Conservation (phyloP, 2,888 invertebrate genomes). For the Lithophane ornitopus region DNA sequence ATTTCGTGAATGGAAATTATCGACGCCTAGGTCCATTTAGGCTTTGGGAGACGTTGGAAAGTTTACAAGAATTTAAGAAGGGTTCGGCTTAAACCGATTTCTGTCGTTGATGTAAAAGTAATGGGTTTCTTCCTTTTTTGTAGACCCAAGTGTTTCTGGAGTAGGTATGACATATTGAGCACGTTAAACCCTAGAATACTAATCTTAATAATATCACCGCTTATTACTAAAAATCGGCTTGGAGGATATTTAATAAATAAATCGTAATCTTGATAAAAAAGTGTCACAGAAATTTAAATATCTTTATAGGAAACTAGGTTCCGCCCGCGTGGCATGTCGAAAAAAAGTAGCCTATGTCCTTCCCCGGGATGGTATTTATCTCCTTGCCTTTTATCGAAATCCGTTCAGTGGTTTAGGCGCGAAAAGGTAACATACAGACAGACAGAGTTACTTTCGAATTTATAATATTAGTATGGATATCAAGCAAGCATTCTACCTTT, state of each 20-base stretch:
- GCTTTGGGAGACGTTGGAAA: slow-evolving; percentile 20
- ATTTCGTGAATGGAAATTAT: slow-evolving; percentile 57
- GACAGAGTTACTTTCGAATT: no score
- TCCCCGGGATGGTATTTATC: no score
- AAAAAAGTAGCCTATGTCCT: no score
- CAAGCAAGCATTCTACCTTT: no score
- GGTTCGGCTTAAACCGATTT: slow-evolving; percentile 17
- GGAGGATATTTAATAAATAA: no score
- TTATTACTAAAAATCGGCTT: neutral
- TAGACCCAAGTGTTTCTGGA: neutral
- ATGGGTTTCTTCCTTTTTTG: slow-evolving; percentile 21
- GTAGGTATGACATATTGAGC: neutral
- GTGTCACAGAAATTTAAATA: neutral
- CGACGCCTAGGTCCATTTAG: slow-evolving; percentile 34
- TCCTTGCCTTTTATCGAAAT: no score
- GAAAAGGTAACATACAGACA: no score
- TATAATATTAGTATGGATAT: no score
- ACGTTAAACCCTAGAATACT: neutral
- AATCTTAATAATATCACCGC: neutral
- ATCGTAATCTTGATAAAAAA: neutral
- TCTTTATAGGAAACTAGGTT: neutral
- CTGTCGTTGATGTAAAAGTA: slow-evolving; percentile 1
- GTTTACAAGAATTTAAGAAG: slow-evolving; percentile 27
- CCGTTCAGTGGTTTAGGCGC: no score
- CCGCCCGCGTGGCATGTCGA: no score